Conservation (phyloP, 1,140 invertebrate species). For the Drosophila nigromelanica region DNA sequence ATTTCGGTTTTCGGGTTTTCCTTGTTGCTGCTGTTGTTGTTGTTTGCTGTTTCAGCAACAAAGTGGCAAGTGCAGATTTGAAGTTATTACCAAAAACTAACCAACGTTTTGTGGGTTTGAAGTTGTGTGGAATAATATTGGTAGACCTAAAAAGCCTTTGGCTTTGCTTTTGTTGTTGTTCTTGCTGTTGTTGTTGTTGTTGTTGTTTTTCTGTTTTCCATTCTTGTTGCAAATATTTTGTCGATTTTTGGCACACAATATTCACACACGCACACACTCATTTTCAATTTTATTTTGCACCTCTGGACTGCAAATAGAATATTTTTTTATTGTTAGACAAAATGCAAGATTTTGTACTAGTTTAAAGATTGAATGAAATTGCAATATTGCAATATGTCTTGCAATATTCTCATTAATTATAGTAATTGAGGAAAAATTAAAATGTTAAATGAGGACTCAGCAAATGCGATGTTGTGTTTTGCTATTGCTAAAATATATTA, state of each 20-base stretch:
- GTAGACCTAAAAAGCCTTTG: constrained; percentile 81
- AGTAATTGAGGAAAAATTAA: no score
- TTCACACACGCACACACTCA: not conserved
- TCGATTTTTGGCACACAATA: constrained; percentile 37
- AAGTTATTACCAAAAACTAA: constrained; percentile 84
- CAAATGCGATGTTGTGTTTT: no score
- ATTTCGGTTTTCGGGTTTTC: constrained; percentile 21
- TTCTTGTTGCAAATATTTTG: constrained; percentile 70
- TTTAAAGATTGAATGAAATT: not conserved
- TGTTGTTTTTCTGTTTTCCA: constrained; percentile 51
- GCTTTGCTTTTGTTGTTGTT: constrained; percentile 55
- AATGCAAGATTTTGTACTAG: constrained; percentile 4
- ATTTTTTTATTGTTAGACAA: not conserved
- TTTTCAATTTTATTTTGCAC: not conserved
- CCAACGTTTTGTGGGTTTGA: constrained; percentile 84
- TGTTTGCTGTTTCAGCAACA: constrained; percentile 50
- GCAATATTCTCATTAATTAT: no score
- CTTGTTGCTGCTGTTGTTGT: constrained; percentile 10
- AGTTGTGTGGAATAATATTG: constrained; percentile 84
- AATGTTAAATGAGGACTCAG: no score
- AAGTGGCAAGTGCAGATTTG: constrained; percentile 84
- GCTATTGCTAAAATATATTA: no score
- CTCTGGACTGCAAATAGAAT: not conserved
- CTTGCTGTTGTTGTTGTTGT: constrained; percentile 59
- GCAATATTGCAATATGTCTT: no score